Evolutionary conservation across 2,888 invertebrate species (phyloP).

Genomic region (Prosopocoilus inquinatus): DNA sequence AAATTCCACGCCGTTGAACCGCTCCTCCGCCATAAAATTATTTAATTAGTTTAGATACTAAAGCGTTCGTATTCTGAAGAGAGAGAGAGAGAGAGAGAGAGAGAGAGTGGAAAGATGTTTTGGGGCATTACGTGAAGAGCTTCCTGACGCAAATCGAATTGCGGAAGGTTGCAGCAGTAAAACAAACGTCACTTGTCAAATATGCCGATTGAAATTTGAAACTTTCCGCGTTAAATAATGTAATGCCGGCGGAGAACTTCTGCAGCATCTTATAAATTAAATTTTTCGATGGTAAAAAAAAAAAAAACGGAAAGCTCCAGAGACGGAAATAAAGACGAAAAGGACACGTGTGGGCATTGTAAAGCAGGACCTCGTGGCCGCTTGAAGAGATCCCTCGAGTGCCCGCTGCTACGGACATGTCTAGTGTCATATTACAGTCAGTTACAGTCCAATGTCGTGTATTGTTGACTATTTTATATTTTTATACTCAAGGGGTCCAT

Average conservation of each 20-base stretch:
- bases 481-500: constrained; percentile 21
- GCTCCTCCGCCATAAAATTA: no score
- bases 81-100: no score
- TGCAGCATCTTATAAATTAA: constrained; percentile 33
- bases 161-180: no score
- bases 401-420: constrained; percentile 40
- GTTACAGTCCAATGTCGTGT: constrained; percentile 46
- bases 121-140: no score
- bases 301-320: constrained; percentile 38
- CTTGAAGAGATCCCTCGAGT: constrained; percentile 9
- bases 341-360: constrained; percentile 43
- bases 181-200: background rate
- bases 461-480: constrained; percentile 35
- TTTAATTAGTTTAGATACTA: no score
- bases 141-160: no score
- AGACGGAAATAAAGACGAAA: constrained; percentile 43
- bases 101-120: no score
- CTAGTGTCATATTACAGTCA: constrained; percentile 51
- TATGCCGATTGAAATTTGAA: constrained; percentile 17
- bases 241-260: constrained; percentile 6
- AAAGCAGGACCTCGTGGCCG: constrained; percentile 33
- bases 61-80: no score
- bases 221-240: constrained; percentile 13
- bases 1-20: no score
- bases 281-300: constrained; percentile 32